Evolutionary conservation across 53 echinoderm and acorn worm species (phyloP).

Genomic region (Apostichopus leukothele): DNA sequence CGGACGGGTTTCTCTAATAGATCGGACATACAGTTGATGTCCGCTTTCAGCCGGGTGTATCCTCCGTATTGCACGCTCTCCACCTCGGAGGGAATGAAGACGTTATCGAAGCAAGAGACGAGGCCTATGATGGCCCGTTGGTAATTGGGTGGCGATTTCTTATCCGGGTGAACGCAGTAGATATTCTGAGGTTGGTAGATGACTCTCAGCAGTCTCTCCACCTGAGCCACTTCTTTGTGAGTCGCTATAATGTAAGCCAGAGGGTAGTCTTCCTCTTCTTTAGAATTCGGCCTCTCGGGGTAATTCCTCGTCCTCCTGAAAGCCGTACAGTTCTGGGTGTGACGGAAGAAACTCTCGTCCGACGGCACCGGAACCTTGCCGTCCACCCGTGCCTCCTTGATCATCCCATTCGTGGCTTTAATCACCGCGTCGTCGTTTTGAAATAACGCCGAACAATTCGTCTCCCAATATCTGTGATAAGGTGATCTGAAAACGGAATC

Average conservation of each 20-base stretch:
- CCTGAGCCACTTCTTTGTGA: constrained; percentile 58
- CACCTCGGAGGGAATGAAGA: constrained; percentile 58
- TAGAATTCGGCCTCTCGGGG: constrained; percentile 34
- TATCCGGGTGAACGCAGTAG: constrained; percentile 68
- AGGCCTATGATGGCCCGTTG: constrained; percentile 50
- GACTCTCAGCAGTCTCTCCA: constrained; percentile 57
- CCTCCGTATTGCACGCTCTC: constrained; percentile 51
- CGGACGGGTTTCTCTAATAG: constrained; percentile 39
- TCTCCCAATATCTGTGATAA: constrained; percentile 38
- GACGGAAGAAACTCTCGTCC: constrained; percentile 31
- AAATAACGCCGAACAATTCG: constrained; percentile 44
- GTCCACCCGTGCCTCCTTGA: not conserved
- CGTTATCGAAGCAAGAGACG: constrained; percentile 61
- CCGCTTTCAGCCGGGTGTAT: constrained; percentile 56
- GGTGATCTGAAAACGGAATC: not conserved
- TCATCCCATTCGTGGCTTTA: not conserved
- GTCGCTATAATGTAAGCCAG: constrained; percentile 59
- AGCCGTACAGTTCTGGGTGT: constrained; percentile 32
- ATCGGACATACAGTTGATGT: constrained; percentile 75
- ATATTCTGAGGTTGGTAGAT: constrained; percentile 73
- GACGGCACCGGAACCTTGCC: constrained; percentile 21
- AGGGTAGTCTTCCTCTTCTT: constrained; percentile 57
- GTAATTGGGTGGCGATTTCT: constrained; percentile 50
- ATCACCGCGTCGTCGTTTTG: constrained; percentile 30
- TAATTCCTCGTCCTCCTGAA: constrained; percentile 50